A percentile compares a stretch with the other conserved stretches of the same genome.
Conservation (phyloP, 1,140 invertebrate species). For the Holotrichia oblita region DNA sequence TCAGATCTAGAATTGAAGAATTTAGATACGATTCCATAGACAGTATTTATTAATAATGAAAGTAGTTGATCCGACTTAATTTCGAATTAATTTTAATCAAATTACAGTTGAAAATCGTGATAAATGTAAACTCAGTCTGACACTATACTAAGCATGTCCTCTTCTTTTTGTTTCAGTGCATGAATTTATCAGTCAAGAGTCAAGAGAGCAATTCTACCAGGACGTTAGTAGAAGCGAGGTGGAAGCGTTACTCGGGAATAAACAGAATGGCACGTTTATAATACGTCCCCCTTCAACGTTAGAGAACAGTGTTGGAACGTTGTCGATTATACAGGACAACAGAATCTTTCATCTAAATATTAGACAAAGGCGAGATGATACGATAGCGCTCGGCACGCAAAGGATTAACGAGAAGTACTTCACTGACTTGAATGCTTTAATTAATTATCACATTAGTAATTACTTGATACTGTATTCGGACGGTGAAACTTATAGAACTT, state of each 20-base stretch:
- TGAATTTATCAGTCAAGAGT: slow-evolving; percentile 14
- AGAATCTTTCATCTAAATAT: slow-evolving; percentile 58
- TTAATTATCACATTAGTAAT: slow-evolving; percentile 60
- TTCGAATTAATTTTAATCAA: background rate
- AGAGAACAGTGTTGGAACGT: slow-evolving; percentile 49
- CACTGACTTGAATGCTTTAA: slow-evolving; percentile 53
- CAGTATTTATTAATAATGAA: too few relatives aligned
- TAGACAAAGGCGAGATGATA: slow-evolving; percentile 51
- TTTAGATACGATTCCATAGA: background rate
- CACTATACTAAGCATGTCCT: background rate
- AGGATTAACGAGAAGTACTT: slow-evolving; percentile 57
- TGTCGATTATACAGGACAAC: slow-evolving; percentile 56
- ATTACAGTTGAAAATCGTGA: too few relatives aligned
- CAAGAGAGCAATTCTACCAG: slow-evolving; percentile 54
- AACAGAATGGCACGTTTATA: slow-evolving; percentile 58
- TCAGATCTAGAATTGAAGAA: background rate
- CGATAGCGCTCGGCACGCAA: slow-evolving; percentile 55
- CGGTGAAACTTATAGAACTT: slow-evolving; percentile 49
- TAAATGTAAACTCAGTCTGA: too few relatives aligned
- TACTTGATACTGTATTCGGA: slow-evolving; percentile 57
- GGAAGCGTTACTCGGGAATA: slow-evolving; percentile 53
- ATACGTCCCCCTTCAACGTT: slow-evolving; percentile 56
- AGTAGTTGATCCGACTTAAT: too few relatives aligned
- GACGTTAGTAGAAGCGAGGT: slow-evolving; percentile 53
- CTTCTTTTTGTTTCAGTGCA: slow-evolving; percentile 29